Percentiles rank a stretch among this genome's conserved stretches.
These are phyloP conservation scores for Dasyornis broadbenti DNA, from an alignment of 2,113 vertebrate species.

Conservation along the genomic window DNA sequence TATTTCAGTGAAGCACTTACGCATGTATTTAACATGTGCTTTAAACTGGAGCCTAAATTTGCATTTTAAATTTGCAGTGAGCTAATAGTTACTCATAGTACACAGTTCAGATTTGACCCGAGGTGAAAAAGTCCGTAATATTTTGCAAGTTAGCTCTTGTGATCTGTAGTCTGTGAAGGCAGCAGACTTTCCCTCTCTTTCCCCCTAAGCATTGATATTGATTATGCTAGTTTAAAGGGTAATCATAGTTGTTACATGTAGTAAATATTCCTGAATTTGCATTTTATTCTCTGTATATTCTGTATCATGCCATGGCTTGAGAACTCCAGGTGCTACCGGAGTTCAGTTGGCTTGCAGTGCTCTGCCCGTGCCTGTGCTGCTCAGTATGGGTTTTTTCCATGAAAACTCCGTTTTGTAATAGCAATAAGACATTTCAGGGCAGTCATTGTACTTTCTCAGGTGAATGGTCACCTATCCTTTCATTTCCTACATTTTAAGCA, in stretches of 20 bases:
- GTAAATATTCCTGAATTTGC: slow-evolving; percentile 51
- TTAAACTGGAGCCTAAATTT: slow-evolving; percentile 48
- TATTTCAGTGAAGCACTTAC: slow-evolving; percentile 35
- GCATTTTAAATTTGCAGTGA: slow-evolving; percentile 38
- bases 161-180: slow-evolving; percentile 43
- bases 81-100: slow-evolving; percentile 19
- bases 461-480: slow-evolving; percentile 36
- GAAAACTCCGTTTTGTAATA: slow-evolving; percentile 49
- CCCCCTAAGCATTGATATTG: slow-evolving; percentile 28
- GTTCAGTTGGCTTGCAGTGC: slow-evolving; percentile 44
- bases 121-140: slow-evolving; percentile 24
- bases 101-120: slow-evolving; percentile 9
- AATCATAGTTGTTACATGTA: slow-evolving; percentile 43
- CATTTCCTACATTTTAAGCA: not conserved
- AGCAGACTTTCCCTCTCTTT: slow-evolving; percentile 18
- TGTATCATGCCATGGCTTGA: slow-evolving; percentile 44
- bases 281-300: slow-evolving; percentile 53
- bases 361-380: slow-evolving; percentile 39
- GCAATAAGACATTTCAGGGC: slow-evolving; percentile 65
- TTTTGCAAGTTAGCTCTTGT: slow-evolving; percentile 42
- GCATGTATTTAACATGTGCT: slow-evolving; percentile 48
- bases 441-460: slow-evolving; percentile 48
- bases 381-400: slow-evolving; percentile 23
- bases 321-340: not conserved
- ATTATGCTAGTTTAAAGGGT: slow-evolving; percentile 48